These are phyloP conservation scores for Sesamia nonagrioides DNA, from an alignment of 1,140 invertebrate species.

Conservation along the genomic window DNA sequence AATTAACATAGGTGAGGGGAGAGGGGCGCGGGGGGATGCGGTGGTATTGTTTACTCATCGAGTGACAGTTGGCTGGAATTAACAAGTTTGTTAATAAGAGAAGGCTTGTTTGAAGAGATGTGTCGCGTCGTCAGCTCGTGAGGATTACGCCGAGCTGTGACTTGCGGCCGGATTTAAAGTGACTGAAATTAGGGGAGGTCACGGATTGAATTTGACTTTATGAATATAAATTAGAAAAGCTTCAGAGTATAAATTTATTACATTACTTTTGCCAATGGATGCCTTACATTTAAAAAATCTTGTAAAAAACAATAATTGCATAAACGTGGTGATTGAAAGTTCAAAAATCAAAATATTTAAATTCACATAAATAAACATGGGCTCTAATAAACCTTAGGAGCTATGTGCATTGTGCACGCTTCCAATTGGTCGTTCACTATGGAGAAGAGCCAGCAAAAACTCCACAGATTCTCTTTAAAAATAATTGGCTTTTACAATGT, in stretches of 20 bases:
- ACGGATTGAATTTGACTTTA: not conserved
- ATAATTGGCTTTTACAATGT: too few relatives aligned
- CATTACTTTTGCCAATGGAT: not conserved
- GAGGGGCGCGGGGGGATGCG: slow-evolving; percentile 41
- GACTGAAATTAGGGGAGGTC: slow-evolving; percentile 1
- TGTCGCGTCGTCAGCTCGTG: slow-evolving; percentile 9
- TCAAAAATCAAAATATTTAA: too few relatives aligned
- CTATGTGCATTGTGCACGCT: too few relatives aligned
- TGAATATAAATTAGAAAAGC: not conserved
- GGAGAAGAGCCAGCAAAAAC: too few relatives aligned
- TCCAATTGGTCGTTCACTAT: too few relatives aligned
- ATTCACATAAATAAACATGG: too few relatives aligned
- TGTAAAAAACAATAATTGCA: too few relatives aligned
- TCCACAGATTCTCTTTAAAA: too few relatives aligned
- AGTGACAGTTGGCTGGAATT: slow-evolving; percentile 50
- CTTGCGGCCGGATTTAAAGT: not conserved
- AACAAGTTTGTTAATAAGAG: slow-evolving; percentile 62
- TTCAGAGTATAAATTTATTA: not conserved
- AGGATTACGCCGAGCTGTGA: not conserved
- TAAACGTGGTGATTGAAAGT: too few relatives aligned
- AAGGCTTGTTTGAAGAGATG: slow-evolving; percentile 24
- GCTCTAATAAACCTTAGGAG: too few relatives aligned
- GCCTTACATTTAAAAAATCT: too few relatives aligned
- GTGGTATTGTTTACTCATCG: slow-evolving; percentile 53
- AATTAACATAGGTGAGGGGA: slow-evolving; percentile 55